A percentile compares a stretch with the other conserved stretches of the same genome.
Evolutionary conservation across 2,888 invertebrate species (phyloP).

Genomic region (Nemotelus pantherinus): DNA sequence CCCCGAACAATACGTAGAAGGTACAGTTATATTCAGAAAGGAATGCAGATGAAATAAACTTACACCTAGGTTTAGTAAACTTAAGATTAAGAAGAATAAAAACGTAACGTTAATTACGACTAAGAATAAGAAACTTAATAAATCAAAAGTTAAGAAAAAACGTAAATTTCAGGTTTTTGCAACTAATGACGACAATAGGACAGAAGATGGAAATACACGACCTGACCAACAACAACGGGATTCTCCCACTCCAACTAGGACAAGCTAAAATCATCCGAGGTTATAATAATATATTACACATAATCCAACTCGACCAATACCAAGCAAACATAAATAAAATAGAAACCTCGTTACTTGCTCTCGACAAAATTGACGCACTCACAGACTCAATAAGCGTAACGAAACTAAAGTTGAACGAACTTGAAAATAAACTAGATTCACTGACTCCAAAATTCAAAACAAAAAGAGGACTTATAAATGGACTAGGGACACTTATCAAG

Average conservation of each 20-base stretch:
- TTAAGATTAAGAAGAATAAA: constrained; percentile 35
- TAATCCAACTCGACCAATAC: constrained; percentile 4
- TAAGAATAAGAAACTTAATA: constrained; percentile 48
- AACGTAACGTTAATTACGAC: constrained; percentile 43
- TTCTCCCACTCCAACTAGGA: not conserved
- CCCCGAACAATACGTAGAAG: not conserved
- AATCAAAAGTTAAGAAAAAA: constrained; percentile 9
- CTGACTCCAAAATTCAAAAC: not conserved
- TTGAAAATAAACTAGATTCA: not conserved
- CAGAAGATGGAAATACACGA: constrained; percentile 15
- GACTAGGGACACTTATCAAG: not conserved
- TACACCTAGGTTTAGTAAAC: constrained; percentile 46
- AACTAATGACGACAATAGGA: not conserved
- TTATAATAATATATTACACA: constrained; percentile 15
- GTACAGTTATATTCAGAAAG: constrained; percentile 44
- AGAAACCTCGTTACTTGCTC: not conserved
- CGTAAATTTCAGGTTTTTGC: not conserved
- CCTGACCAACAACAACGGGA: not conserved
- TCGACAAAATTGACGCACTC: not conserved
- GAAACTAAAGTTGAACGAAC: not conserved
- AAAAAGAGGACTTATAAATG: not conserved
- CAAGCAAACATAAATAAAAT: constrained; percentile 19
- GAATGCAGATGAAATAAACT: constrained; percentile 44
- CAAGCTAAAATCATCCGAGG: not conserved
- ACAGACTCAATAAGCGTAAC: not conserved